Evolutionary conservation across 2,113 vertebrate genomes (phyloP), one percentile per base, ranked within the genome.

Genomic region (Fulmarus glacialis): DNA sequence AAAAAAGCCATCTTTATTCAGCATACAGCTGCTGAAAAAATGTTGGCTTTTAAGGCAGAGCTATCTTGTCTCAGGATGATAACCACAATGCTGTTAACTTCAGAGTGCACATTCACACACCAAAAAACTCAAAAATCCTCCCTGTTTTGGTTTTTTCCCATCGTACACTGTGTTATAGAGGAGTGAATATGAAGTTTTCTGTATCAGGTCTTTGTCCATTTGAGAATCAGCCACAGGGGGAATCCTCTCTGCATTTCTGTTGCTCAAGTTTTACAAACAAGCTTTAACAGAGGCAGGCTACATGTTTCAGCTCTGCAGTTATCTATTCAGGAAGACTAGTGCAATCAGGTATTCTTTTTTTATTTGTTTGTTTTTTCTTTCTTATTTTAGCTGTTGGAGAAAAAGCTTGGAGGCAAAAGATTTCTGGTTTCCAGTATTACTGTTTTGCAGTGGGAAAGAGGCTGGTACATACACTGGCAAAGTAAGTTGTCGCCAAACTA

Each of bases 271-370:
- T 80, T 62, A 34, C 19, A 43, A 34, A 12, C 42, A 30, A 48
- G 18, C 56, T 59, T 78, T 59, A 77, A 60, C 18, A 48, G 20
- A 50, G 42, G 36, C 23, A 9, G 53, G 36, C n/a, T 79, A 6
- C 15, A 4, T 15, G 34, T 60, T 79, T 66, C 40, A 48, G 30
- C 29, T 68, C 62, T 86, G 74, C 12, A 22, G 55, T 75, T 90
- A 23, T 0, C 32, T 85, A 3, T 68, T n/a, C 0, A 1, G 62
- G 26, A 48, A 80, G 26, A 60, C 30, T 34, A 36, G 13, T 63
- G 29, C 20, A 26, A 22, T 81, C 42, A 22, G 15, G 27, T 68
- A 18, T 56, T 32, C 38, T 17, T 34, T 40, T 6, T 58, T 52
- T 48, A 11, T 15, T 36, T 45, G 19, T 8, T 55, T 83, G 55